Conservation (phyloP, 35 echinoderm and acorn worm genomes). For the Holothuria glaberrima region DNA sequence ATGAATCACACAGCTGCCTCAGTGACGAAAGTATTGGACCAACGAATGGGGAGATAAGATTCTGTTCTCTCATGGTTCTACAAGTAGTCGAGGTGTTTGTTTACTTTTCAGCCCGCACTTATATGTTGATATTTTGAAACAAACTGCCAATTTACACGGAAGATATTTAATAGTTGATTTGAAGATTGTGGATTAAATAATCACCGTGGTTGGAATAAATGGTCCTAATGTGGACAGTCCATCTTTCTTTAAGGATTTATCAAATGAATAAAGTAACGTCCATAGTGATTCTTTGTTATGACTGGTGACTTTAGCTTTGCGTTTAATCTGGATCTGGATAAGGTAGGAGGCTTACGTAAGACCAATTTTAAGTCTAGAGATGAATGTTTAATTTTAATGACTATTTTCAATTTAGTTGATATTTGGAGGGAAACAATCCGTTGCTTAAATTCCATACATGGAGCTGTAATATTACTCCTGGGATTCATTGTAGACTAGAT, state of each 20-base stretch:
- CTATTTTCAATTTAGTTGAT: not conserved
- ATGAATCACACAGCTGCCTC: conserved; percentile 18
- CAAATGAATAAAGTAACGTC: not conserved
- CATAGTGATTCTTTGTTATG: not conserved
- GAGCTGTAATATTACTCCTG: conserved; percentile 6
- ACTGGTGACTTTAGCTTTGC: not conserved
- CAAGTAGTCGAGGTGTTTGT: too few species aligned
- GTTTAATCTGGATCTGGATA: conserved; percentile 25
- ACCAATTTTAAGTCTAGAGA: conserved; percentile 23
- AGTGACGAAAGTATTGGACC: conserved; percentile 10
- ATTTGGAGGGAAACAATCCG: conserved; percentile 41
- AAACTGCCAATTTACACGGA: too few species aligned
- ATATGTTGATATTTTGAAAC: conserved; percentile 5
- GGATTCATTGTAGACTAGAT: conserved; percentile 1
- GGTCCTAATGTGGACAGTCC: not conserved
- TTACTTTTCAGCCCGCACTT: conserved; percentile 10
- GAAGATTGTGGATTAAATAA: not conserved
- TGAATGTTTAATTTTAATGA: conserved; percentile 25
- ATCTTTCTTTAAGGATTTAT: conserved; percentile 9
- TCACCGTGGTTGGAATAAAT: not conserved
- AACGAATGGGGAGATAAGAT: conserved; percentile 21
- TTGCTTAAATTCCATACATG: conserved; percentile 2
- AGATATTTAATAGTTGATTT: too few species aligned
- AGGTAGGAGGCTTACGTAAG: not conserved
- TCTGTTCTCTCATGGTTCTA: too few species aligned